phyloP scores from a whole-genome alignment of 2,888 invertebrate species.

The Palloptera scutellata region DNA sequence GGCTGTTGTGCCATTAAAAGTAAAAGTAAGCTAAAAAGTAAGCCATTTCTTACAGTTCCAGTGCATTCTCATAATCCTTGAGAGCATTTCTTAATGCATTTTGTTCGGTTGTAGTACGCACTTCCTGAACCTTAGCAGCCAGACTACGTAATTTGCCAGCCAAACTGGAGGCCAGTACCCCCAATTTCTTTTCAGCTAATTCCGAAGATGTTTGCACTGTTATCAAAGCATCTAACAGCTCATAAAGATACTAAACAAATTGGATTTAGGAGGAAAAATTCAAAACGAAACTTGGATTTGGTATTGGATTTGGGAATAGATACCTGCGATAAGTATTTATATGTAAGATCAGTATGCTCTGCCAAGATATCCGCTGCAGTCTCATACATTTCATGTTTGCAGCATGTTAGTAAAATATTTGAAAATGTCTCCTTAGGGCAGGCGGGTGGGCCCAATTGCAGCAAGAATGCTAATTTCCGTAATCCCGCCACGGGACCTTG shows the following conservation, averaged over 20 bases:
- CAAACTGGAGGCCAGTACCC: conserved; percentile 90
- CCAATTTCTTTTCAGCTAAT: conserved; percentile 94
- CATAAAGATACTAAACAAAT: conserved; percentile 79
- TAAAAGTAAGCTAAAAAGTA: neutral
- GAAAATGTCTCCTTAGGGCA: conserved; percentile 98
- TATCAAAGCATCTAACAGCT: conserved; percentile 95
- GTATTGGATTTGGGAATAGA: too few relatives aligned
- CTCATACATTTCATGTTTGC: conserved; percentile 97
- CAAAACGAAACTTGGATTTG: neutral
- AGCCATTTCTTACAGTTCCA: conserved; percentile 70
- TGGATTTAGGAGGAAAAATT: neutral
- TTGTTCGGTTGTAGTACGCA: conserved; percentile 87
- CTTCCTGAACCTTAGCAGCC: conserved; percentile 94
- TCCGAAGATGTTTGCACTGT: conserved; percentile 96
- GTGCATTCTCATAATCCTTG: conserved; percentile 85
- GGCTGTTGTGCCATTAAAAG: too few relatives aligned
- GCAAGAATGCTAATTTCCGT: conserved; percentile 85
- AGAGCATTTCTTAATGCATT: conserved; percentile 89
- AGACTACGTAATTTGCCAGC: conserved; percentile 89
- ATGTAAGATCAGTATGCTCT: conserved; percentile 95
- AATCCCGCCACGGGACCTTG: conserved; percentile 90
- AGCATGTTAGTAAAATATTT: conserved; percentile 91
- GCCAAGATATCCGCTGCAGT: conserved; percentile 97
- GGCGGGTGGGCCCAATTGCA: conserved; percentile 85
- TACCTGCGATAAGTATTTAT: conserved; percentile 91